phyloP scores from a whole-genome alignment of 1,140 invertebrate species.

The Helicoverpa armigera region DNA sequence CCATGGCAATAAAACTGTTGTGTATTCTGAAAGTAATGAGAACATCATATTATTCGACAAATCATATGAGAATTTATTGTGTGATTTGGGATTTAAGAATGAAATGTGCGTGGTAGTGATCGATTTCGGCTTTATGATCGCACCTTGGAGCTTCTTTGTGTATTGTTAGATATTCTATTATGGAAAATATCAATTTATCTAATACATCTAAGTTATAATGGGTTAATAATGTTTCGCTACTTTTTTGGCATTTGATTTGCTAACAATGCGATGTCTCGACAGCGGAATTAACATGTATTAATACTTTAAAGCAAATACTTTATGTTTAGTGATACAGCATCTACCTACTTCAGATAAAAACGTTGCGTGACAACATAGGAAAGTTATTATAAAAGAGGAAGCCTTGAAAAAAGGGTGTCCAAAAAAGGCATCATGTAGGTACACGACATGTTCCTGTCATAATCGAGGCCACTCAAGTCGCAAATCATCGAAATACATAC shows the following conservation, averaged over 20 bases:
- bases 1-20: not conserved
- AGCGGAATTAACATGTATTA: too few species aligned
- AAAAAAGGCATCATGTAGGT: not conserved
- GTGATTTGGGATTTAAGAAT: not conserved
- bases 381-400: not conserved
- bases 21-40: not conserved
- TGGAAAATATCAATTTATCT: too few species aligned
- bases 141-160: too few species aligned
- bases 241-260: too few species aligned
- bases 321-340: not conserved
- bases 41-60: not conserved
- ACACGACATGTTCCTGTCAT: not conserved
- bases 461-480: not conserved
- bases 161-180: too few species aligned
- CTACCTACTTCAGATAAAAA: not conserved
- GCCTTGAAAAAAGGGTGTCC: not conserved
- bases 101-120: not conserved
- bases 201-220: too few species aligned
- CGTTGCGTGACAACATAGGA: not conserved
- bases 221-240: too few species aligned
- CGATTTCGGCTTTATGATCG: too few species aligned
- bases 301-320: too few species aligned
- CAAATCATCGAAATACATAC: slow-evolving; percentile 17
- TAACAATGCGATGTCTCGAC: too few species aligned
- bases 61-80: not conserved